A percentile compares a stretch with the other conserved stretches of the same genome.
Evolutionary conservation across 2,797 vertebrate genomes (phyloP).

Genomic region (Melanotaenia maccullochi): DNA sequence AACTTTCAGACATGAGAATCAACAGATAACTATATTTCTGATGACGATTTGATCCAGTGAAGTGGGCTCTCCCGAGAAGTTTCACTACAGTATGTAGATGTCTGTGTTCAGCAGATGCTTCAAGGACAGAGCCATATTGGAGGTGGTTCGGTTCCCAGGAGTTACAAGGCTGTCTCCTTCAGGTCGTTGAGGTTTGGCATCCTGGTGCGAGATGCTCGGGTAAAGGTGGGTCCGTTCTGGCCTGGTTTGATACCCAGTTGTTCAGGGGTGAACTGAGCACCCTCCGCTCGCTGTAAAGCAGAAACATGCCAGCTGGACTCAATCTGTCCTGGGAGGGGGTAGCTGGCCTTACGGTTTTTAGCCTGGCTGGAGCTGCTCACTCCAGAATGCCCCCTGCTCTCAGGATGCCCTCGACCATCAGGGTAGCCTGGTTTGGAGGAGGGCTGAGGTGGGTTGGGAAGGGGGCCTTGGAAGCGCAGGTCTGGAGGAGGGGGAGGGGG

Average conservation of each 20-base stretch:
- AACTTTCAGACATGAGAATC: constrained; percentile 52
- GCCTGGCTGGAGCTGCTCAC: constrained; percentile 75
- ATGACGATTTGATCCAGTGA: constrained; percentile 52
- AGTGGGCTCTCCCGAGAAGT: constrained; percentile 57
- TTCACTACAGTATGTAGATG: constrained; percentile 39
- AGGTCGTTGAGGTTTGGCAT: constrained; percentile 99
- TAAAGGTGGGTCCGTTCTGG: constrained; percentile 94
- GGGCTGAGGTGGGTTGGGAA: constrained; percentile 89
- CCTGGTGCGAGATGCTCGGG: constrained; percentile 89
- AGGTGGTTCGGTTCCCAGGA: constrained; percentile 45
- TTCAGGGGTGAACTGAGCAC: constrained; percentile 89
- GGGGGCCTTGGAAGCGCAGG: constrained; percentile 92
- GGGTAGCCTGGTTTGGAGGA: constrained; percentile 89
- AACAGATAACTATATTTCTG: constrained; percentile 37
- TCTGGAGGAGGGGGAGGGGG: constrained; percentile 87
- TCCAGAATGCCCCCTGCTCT: constrained; percentile 73
- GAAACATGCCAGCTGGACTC: constrained; percentile 96
- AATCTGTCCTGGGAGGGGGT: constrained; percentile 90
- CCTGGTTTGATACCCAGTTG: constrained; percentile 94
- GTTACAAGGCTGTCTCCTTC: constrained; percentile 96
- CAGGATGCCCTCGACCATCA: constrained; percentile 81
- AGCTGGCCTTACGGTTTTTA: constrained; percentile 84
- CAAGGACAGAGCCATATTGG: constrained; percentile 37
- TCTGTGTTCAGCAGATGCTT: constrained; percentile 42
- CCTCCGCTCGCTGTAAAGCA: constrained; percentile 88